Evolutionary conservation across 2,797 vertebrate species (phyloP), one percentile per base, ranked within the genome.

Genomic region (Champsocephalus gunnari): DNA sequence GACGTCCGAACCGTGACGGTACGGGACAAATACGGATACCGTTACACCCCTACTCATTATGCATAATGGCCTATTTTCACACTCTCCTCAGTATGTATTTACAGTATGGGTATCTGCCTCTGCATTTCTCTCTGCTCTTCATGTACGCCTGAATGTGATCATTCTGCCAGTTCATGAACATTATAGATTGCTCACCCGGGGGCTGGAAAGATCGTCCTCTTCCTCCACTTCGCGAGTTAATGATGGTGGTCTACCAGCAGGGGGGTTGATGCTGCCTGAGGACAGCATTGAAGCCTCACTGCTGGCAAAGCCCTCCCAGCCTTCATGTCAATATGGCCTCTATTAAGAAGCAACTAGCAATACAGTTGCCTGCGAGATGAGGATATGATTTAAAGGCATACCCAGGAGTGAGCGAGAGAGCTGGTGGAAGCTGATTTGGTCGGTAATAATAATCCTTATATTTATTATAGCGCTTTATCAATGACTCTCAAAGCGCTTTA

Each of bases 191-290:
- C 75, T 80, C 67, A 66, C 81, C 75, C 61, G 1, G 2, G 60
- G 67, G 79, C 64, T 64, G 51, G 13, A 59, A 41, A 74, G 48
- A 77, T 80, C 79, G 67, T 71, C 82, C 75, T 57, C 59, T 81
- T 81, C 71, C 66, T 80, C 77, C 66, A 53, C 57, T 28, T 14
- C 55, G 72, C 60, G 65, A 80, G 87, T 74, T 85, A 85, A 88
- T 90, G 83, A 89, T 74, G 75, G 74, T 71, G 73, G 81, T 55
- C 79, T 54, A 71, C 71, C 79, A 61, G 72, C 47, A n/a, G 71
- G 53, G 66, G 53, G 53, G 50, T 57, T 55, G 62, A 73, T 1
- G 62, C 59, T 69, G 72, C 80, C 74, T 58, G 43, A 57, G 73
- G 67, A 85, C 79, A 81, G 73, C 78, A 87, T 78, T 77, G 64